A percentile compares a stretch with the other conserved stretches of the same genome.
Conservation (phyloP, 1,140 invertebrate species). For the Zaprionus tsacasi region DNA sequence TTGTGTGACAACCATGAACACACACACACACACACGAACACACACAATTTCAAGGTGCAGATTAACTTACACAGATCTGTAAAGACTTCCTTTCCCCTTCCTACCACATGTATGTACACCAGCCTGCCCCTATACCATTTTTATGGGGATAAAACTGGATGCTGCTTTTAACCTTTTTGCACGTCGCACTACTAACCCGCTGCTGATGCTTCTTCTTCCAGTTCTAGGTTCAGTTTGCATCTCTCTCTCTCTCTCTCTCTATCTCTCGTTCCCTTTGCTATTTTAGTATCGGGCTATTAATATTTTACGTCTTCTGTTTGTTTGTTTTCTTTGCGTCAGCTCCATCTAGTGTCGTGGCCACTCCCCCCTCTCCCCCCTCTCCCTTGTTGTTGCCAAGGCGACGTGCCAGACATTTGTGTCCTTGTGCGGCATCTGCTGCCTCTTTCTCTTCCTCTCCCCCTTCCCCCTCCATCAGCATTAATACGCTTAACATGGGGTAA, state of each 20-base stretch:
- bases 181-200: constrained; percentile 19
- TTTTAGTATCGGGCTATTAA: constrained; percentile 80
- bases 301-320: constrained; percentile 67
- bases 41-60: constrained; percentile 65
- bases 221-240: constrained; percentile 40
- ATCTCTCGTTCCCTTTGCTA: constrained; percentile 50
- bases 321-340: constrained; percentile 48
- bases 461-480: constrained; percentile 47
- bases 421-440: constrained; percentile 16
- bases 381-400: constrained; percentile 25
- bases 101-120: too few species aligned
- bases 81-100: not conserved
- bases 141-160: not conserved
- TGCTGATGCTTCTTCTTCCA: not conserved
- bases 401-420: constrained; percentile 39
- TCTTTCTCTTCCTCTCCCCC: not conserved
- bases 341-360: constrained; percentile 43
- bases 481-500: constrained; percentile 79
- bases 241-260: not conserved
- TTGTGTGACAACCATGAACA: constrained; percentile 50
- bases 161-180: constrained; percentile 42
- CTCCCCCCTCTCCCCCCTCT: too few species aligned
- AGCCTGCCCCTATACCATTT: not conserved
- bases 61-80: constrained; percentile 41
- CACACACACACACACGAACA: too few species aligned